Conservation (phyloP, 2,113 vertebrate species). For the Zosterops pallidus region DNA sequence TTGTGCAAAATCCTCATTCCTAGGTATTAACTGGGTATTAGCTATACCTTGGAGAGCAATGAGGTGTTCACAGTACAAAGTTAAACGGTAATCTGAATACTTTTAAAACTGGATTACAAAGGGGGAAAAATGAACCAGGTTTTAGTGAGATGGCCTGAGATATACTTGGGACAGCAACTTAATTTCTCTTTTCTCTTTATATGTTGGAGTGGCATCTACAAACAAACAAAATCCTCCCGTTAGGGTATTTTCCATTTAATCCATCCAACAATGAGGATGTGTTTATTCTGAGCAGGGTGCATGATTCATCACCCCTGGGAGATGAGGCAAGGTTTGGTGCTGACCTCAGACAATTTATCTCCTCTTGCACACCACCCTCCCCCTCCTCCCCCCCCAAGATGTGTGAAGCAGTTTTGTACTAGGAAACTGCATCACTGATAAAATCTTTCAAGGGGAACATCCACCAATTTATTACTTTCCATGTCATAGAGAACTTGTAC, state of each 20-base stretch:
- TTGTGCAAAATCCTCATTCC: not conserved
- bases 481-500: not conserved
- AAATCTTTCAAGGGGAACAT: conserved; percentile 35
- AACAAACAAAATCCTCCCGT: not conserved
- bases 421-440: conserved; percentile 48
- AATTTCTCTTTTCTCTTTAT: conserved; percentile 8
- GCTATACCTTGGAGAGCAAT: not conserved
- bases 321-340: conserved; percentile 55
- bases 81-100: not conserved
- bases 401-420: conserved; percentile 14
- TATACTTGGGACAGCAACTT: not conserved
- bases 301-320: conserved; percentile 62
- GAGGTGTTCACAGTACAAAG: not conserved
- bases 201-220: not conserved
- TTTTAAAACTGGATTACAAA: not conserved
- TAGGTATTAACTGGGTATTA: not conserved
- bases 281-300: conserved; percentile 36
- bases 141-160: not conserved
- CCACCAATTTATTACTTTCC: not conserved
- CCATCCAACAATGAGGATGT: not conserved
- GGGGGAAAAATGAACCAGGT: not conserved
- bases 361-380: not conserved
- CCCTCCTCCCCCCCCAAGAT: not conserved
- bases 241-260: not conserved
- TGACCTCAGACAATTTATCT: conserved; percentile 50